Percentiles rank a stretch among this genome's conserved stretches.
These are phyloP conservation scores for Ctena decussata DNA, from an alignment of 2,888 invertebrate species.

Conservation along the genomic window DNA sequence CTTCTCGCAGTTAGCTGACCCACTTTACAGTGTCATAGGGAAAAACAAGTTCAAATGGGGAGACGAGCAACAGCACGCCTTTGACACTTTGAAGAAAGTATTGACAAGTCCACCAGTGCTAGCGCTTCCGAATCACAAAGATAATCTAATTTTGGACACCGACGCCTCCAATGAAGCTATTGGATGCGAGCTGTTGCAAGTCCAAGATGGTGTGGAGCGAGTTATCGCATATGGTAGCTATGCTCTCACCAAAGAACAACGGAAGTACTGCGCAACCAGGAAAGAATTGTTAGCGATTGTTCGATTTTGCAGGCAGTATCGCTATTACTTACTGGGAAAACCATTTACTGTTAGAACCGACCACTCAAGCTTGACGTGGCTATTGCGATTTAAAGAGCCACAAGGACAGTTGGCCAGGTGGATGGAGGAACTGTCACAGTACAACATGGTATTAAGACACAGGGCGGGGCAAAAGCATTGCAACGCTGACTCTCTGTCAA, in stretches of 20 bases:
- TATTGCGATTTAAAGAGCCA: conserved; percentile 2
- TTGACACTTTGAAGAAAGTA: conserved; percentile 8
- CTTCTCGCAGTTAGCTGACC: conserved; percentile 47
- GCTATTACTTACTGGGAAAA: conserved; percentile 14
- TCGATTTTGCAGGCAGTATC: background rate
- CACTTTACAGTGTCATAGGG: conserved; percentile 38
- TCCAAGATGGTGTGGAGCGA: conserved; percentile 23
- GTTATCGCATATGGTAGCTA: conserved; percentile 27
- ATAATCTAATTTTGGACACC: conserved; percentile 37
- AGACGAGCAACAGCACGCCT: conserved; percentile 22
- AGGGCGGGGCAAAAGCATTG: background rate
- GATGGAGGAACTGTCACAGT: conserved; percentile 26
- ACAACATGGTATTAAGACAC: conserved; percentile 14
- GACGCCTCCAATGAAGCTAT: conserved; percentile 46
- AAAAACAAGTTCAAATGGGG: conserved; percentile 44
- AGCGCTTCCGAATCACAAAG: conserved; percentile 27
- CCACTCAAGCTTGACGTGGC: conserved; percentile 25
- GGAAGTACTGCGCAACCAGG: conserved; percentile 18
- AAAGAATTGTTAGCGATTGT: conserved; percentile 20
- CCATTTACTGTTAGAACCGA: conserved; percentile 20
- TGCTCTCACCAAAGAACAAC: conserved; percentile 15
- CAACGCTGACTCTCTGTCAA: conserved; percentile 14
- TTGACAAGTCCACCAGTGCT: conserved; percentile 31
- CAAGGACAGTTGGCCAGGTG: conserved; percentile 30
- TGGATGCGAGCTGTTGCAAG: conserved; percentile 28